phyloP scores from a whole-genome alignment of 2,888 invertebrate genomes.

The Melanostoma mellinum region DNA sequence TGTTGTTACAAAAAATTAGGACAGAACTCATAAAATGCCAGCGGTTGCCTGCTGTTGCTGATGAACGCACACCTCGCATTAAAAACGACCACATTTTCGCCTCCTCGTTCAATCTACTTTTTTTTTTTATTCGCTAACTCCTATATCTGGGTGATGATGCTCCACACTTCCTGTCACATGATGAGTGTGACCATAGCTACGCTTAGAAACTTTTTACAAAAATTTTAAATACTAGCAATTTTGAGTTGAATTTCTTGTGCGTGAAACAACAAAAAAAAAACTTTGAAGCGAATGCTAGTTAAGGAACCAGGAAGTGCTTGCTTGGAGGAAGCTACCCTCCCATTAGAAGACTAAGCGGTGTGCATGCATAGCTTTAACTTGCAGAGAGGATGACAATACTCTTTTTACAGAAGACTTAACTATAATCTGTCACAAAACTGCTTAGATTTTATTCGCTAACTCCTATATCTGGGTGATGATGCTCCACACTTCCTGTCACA shows the following conservation, averaged over 20 bases:
- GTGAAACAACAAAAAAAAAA: background rate
- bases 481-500: conserved; percentile 28
- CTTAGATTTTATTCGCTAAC: conserved; percentile 22
- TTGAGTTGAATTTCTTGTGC: background rate
- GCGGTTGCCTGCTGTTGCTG: conserved; percentile 64
- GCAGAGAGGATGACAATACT: too few relatives aligned
- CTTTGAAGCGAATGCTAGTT: too few relatives aligned
- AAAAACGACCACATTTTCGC: conserved; percentile 54
- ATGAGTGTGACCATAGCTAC: conserved; percentile 18
- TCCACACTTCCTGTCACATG: conserved; percentile 24
- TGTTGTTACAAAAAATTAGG: conserved; percentile 72
- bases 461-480: conserved; percentile 51
- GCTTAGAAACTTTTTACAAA: background rate
- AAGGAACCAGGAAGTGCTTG: too few relatives aligned
- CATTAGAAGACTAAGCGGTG: too few relatives aligned
- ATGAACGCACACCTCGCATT: conserved; percentile 60
- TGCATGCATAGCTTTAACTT: too few relatives aligned
- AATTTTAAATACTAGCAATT: background rate
- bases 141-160: conserved; percentile 51
- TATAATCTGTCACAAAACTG: too few relatives aligned
- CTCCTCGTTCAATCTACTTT: background rate
- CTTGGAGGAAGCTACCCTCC: too few relatives aligned
- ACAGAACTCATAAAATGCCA: conserved; percentile 70
- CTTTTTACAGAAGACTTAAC: too few relatives aligned
- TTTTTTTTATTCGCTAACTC: conserved; percentile 16